Conservation (phyloP, 2,888 invertebrate species). For the Lithophane semibrunnea region DNA sequence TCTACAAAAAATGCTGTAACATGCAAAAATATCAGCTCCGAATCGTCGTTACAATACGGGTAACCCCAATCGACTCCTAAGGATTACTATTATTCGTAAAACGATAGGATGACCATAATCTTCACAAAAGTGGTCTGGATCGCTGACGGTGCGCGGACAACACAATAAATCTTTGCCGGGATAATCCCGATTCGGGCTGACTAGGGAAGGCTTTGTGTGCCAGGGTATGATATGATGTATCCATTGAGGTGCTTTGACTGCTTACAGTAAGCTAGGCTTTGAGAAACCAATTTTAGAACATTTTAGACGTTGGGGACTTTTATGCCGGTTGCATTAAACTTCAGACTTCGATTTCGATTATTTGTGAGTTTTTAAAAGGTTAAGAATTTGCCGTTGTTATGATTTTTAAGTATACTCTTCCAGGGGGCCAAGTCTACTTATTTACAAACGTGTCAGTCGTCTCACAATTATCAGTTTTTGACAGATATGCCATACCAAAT, state of each 20-base stretch:
- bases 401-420: background rate
- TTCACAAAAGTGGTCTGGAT: slow-evolving; percentile 70
- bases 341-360: background rate
- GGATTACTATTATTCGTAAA: slow-evolving; percentile 62
- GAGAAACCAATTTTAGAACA: slow-evolving; percentile 40
- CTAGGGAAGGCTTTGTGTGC: slow-evolving; percentile 68
- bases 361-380: background rate
- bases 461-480: too few relatives aligned
- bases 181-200: slow-evolving; percentile 76
- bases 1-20: slow-evolving; percentile 16
- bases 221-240: slow-evolving; percentile 65
- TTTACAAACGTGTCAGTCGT: too few relatives aligned
- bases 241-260: slow-evolving; percentile 55
- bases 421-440: background rate
- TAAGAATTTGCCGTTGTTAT: too few relatives aligned
- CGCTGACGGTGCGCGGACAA: slow-evolving; percentile 70
- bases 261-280: slow-evolving; percentile 54
- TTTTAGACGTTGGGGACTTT: slow-evolving; percentile 13
- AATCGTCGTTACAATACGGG: slow-evolving; percentile 54
- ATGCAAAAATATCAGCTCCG: slow-evolving; percentile 35
- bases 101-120: slow-evolving; percentile 71
- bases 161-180: slow-evolving; percentile 77
- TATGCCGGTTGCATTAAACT: background rate
- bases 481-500: too few relatives aligned
- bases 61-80: slow-evolving; percentile 57